A percentile compares a stretch with the other conserved stretches of the same genome.
Evolutionary conservation across 2,113 vertebrate species (phyloP).

Genomic region (Upupa epops): DNA sequence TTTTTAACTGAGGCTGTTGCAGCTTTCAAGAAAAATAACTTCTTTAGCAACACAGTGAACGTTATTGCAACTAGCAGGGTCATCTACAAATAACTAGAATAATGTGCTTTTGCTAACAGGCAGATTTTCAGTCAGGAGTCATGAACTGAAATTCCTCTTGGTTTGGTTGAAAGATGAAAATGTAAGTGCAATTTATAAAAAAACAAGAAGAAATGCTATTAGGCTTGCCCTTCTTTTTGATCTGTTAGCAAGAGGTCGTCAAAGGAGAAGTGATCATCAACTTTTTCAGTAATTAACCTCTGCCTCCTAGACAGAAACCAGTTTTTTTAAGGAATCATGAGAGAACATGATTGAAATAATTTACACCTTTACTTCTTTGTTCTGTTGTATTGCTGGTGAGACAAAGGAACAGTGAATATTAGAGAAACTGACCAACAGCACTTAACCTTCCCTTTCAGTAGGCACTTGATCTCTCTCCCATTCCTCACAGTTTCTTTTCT

Average conservation of each 20-base stretch:
- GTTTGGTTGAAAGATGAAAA: constrained; percentile 28
- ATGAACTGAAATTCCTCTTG: constrained; percentile 52
- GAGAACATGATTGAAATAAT: neutral
- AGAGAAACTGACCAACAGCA: neutral
- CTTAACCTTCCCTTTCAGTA: neutral
- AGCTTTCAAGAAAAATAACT: constrained; percentile 1
- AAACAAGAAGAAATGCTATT: neutral
- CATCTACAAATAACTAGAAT: constrained; percentile 49
- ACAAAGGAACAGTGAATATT: neutral
- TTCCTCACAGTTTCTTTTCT: neutral
- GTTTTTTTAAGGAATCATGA: constrained; percentile 36
- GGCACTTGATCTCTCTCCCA: fast-evolving
- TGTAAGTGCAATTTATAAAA: constrained; percentile 19
- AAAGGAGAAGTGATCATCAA: neutral
- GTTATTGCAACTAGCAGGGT: constrained; percentile 23
- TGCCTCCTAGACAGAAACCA: constrained; percentile 16
- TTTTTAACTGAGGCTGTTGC: neutral
- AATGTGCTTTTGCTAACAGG: constrained; percentile 49
- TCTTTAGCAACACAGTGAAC: neutral
- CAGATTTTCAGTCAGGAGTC: constrained; percentile 35
- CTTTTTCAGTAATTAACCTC: constrained; percentile 44
- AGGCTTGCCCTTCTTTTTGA: neutral
- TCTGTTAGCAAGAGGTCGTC: neutral
- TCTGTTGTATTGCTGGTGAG: neutral
- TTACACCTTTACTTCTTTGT: neutral